A percentile compares a stretch with the other conserved stretches of the same genome.
Conservation (phyloP, 2,797 vertebrate species). For the Sternarchorhynchus goeldii region DNA sequence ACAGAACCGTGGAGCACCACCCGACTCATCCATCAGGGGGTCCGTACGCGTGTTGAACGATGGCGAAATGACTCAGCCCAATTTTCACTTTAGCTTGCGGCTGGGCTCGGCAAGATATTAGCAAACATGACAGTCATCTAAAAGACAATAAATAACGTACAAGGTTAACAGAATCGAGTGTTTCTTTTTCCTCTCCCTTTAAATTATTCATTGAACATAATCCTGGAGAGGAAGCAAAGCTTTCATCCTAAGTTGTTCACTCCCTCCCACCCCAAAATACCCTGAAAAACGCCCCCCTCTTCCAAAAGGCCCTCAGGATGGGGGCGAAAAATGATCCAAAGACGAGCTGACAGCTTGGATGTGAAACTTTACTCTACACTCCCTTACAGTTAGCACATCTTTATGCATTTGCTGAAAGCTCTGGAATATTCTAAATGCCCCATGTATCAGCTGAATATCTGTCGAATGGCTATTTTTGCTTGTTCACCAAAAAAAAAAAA, state of each 20-base stretch:
- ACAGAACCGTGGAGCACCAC: constrained; percentile 23
- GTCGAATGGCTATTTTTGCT: constrained; percentile 17
- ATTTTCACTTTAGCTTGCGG: constrained; percentile 44
- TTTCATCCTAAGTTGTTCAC: constrained; percentile 58
- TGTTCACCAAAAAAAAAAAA: constrained; percentile 12
- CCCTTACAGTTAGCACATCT: constrained; percentile 43
- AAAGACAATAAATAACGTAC: constrained; percentile 61
- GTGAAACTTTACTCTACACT: constrained; percentile 42
- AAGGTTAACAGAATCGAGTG: constrained; percentile 58
- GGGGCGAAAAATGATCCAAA: constrained; percentile 38
- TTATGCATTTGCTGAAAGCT: not conserved
- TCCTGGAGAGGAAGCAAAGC: constrained; percentile 46
- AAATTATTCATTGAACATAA: constrained; percentile 63
- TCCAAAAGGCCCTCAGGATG: constrained; percentile 29
- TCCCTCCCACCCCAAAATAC: constrained; percentile 22
- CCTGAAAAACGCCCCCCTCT: constrained; percentile 28
- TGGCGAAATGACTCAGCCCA: constrained; percentile 42
- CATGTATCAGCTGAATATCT: constrained; percentile 2
- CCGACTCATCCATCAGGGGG: constrained; percentile 34
- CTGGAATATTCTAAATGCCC: constrained; percentile 31
- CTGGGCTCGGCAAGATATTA: constrained; percentile 53
- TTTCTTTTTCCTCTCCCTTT: constrained; percentile 45
- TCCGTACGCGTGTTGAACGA: constrained; percentile 18
- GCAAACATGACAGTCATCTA: constrained; percentile 59
- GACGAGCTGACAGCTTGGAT: constrained; percentile 38